Evolutionary conservation across 2,888 invertebrate genomes (phyloP).

Genomic region (Heliconius hortense): DNA sequence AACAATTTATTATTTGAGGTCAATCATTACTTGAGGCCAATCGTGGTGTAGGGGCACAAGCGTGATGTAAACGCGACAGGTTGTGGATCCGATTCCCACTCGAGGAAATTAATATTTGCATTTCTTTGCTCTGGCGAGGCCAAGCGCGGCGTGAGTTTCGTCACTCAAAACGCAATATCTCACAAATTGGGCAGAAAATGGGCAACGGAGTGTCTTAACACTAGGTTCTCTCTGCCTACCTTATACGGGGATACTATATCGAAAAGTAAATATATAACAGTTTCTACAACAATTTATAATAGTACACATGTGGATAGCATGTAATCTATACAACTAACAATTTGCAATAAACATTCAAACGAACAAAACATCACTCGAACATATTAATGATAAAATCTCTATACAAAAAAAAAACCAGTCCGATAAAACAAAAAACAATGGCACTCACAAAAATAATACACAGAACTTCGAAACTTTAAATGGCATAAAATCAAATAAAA

Average conservation of each 20-base stretch:
- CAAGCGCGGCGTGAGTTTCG: too few relatives aligned
- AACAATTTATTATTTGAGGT: too few relatives aligned
- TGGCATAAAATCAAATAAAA: conserved; percentile 64
- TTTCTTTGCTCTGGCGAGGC: too few relatives aligned
- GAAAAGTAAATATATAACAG: neutral
- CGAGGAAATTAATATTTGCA: too few relatives aligned
- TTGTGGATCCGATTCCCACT: too few relatives aligned
- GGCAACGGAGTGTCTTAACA: neutral
- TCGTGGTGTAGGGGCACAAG: too few relatives aligned
- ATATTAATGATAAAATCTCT: conserved; percentile 11
- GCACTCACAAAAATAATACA: conserved; percentile 31
- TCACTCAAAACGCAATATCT: neutral
- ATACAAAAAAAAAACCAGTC: neutral
- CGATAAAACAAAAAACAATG: conserved; percentile 31
- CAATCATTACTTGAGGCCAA: too few relatives aligned
- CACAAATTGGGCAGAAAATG: neutral
- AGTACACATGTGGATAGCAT: neutral
- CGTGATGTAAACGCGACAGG: too few relatives aligned
- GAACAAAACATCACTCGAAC: conserved; percentile 1
- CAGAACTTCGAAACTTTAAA: conserved; percentile 48
- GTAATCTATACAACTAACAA: neutral
- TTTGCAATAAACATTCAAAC: neutral
- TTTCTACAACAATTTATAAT: neutral
- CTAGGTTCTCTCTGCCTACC: neutral
- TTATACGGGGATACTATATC: neutral